These are phyloP conservation scores for Merodon equestris DNA, from an alignment of 2,888 invertebrate genomes.

Conservation along the genomic window DNA sequence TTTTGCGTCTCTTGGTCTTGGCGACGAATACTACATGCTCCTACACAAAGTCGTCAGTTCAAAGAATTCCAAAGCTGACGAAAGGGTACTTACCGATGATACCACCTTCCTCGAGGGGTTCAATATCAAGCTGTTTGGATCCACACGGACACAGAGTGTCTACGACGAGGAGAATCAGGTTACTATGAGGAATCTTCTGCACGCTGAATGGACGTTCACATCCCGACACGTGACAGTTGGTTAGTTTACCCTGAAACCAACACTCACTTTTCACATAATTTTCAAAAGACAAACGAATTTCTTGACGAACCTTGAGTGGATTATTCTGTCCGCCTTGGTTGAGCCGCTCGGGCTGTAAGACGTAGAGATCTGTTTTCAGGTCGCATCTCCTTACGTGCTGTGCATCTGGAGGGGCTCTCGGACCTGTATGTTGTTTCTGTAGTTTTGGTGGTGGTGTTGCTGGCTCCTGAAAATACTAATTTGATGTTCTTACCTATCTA, in stretches of 20 bases:
- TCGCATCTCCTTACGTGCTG: slow-evolving; percentile 89
- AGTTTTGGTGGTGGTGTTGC: slow-evolving; percentile 76
- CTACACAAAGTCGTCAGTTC: slow-evolving; percentile 69
- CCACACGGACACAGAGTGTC: slow-evolving; percentile 94
- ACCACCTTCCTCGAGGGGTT: slow-evolving; percentile 85
- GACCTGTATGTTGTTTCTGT: slow-evolving; percentile 75
- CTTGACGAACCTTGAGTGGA: slow-evolving; percentile 83
- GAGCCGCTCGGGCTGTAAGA: slow-evolving; percentile 88
- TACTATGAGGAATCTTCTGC: slow-evolving; percentile 93
- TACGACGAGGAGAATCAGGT: slow-evolving; percentile 91
- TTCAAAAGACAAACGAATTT: neutral
- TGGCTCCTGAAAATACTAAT: slow-evolving; percentile 72
- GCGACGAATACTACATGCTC: slow-evolving; percentile 80
- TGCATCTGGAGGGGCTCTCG: slow-evolving; percentile 80
- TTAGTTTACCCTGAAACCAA: slow-evolving; percentile 89
- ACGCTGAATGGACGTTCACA: slow-evolving; percentile 96
- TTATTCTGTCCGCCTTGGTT: slow-evolving; percentile 88
- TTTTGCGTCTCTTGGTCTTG: slow-evolving; percentile 84
- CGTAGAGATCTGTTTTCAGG: slow-evolving; percentile 91
- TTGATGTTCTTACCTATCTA: neutral
- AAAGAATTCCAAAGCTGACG: too few species aligned
- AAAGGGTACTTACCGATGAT: slow-evolving; percentile 78
- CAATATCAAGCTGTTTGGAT: slow-evolving; percentile 90
- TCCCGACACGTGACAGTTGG: slow-evolving; percentile 92
- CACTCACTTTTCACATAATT: too few species aligned